Conservation (phyloP, 2,888 invertebrate genomes). For the Polymixis flavicincta region DNA sequence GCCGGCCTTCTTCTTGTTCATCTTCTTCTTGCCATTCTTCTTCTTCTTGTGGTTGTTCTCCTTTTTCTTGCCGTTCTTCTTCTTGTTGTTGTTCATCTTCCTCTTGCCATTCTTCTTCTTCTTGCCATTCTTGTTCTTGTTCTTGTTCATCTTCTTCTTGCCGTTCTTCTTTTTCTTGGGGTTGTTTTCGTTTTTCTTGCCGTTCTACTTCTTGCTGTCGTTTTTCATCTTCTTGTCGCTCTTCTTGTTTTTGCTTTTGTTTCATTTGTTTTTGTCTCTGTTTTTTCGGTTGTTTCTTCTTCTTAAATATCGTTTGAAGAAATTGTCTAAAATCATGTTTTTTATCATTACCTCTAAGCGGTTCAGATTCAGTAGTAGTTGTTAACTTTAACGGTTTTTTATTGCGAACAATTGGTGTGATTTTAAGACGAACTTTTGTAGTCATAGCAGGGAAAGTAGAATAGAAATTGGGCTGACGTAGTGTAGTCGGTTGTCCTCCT, state of each 20-base stretch:
- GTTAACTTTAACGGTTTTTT: not conserved
- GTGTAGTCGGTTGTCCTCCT: conserved; percentile 13
- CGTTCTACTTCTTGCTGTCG: not conserved
- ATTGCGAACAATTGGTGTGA: not conserved
- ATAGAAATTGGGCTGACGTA: too few relatives aligned
- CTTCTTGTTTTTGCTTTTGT: not conserved
- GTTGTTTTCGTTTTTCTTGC: not conserved
- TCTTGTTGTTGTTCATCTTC: not conserved
- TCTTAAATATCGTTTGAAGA: conserved; percentile 45
- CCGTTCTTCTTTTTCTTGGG: not conserved
- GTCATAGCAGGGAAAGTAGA: not conserved
- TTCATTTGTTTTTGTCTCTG: not conserved
- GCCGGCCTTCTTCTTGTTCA: not conserved
- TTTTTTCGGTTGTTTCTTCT: not conserved
- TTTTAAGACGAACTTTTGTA: not conserved
- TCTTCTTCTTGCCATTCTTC: not conserved
- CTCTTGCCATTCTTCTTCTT: not conserved
- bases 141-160: not conserved
- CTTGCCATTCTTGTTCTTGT: not conserved
- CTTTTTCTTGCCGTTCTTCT: not conserved
- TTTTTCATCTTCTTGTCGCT: not conserved
- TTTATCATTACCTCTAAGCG: not conserved
- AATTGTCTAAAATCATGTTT: conserved; percentile 35
- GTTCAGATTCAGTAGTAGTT: not conserved
- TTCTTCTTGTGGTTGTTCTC: not conserved